Conservation (phyloP, 2,888 invertebrate species). For the Ophraella communa region DNA sequence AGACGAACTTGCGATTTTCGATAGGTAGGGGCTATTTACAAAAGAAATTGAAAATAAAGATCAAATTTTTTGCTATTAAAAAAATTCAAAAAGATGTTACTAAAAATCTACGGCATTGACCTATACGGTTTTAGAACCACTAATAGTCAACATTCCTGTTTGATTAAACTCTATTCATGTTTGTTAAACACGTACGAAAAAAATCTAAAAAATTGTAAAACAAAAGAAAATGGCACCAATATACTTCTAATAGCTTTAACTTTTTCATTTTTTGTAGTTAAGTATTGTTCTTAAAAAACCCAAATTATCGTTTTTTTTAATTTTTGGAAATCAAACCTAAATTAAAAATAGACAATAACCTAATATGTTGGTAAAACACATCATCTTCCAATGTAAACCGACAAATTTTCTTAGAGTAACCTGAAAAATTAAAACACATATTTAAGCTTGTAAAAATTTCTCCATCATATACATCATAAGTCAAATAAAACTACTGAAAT, state of each 20-base stretch:
- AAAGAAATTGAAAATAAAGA: neutral
- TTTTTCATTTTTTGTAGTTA: slow-evolving; percentile 39
- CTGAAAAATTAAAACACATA: slow-evolving; percentile 17
- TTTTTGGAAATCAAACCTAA: slow-evolving; percentile 28
- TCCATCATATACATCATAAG: no score
- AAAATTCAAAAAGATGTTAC: slow-evolving; percentile 2
- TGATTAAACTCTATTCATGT: slow-evolving; percentile 39
- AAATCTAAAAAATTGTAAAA: slow-evolving; percentile 47
- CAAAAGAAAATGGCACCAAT: slow-evolving; percentile 51
- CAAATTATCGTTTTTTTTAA: slow-evolving; percentile 29
- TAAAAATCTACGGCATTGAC: no score
- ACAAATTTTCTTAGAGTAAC: slow-evolving; percentile 11
- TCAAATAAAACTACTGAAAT: no score
- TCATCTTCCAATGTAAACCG: slow-evolving; percentile 10
- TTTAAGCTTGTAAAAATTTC: no score
- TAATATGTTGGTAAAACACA: slow-evolving; percentile 28
- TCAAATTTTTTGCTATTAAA: slow-evolving; percentile 17
- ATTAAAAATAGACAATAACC: slow-evolving; percentile 22
- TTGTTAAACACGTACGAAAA: slow-evolving; percentile 55
- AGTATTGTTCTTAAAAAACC: slow-evolving; percentile 28
- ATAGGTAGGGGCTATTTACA: slow-evolving; percentile 3
- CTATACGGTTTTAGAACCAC: slow-evolving; percentile 44
- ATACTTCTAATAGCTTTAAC: slow-evolving; percentile 32
- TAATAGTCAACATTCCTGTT: slow-evolving; percentile 38
- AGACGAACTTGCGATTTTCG: neutral